Evolutionary conservation across 2,888 invertebrate genomes (phyloP).

Genomic region (Notocelia uddmanniana): DNA sequence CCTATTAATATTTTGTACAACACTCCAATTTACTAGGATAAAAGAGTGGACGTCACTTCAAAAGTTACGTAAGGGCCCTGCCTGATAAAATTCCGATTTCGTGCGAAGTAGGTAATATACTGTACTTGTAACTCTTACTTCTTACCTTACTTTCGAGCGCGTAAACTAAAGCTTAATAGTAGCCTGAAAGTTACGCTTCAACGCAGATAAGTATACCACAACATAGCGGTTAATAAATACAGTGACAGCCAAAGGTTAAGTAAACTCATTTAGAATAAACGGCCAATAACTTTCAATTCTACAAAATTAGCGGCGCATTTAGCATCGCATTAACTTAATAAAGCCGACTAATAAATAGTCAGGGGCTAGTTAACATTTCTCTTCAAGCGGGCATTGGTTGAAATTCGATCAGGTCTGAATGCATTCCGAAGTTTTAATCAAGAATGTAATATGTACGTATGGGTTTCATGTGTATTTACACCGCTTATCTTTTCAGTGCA

Average conservation of each 20-base stretch:
- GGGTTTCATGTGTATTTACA: conserved; percentile 6
- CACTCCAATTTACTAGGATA: too few relatives aligned
- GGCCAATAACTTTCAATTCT: conserved; percentile 19
- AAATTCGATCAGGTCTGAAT: conserved; percentile 71
- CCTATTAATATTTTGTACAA: too few relatives aligned
- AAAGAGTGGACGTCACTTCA: too few relatives aligned
- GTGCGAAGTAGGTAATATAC: background rate
- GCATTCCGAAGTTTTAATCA: background rate
- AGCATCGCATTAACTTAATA: conserved; percentile 45
- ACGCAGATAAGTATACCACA: background rate
- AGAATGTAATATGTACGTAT: conserved; percentile 12
- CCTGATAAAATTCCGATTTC: background rate
- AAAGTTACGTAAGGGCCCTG: background rate
- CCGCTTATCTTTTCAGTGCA: background rate
- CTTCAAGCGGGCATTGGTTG: conserved; percentile 66
- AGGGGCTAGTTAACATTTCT: conserved; percentile 60
- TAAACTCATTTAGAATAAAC: conserved; percentile 23
- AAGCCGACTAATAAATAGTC: conserved; percentile 58
- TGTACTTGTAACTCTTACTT: background rate
- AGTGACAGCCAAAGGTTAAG: conserved; percentile 7
- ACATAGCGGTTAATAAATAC: conserved; percentile 1
- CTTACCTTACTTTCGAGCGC: background rate
- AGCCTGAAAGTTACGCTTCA: background rate
- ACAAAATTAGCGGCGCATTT: conserved; percentile 31
- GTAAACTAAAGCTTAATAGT: background rate